Base-by-base conservation (phyloP, 2,113 vertebrate species). In the Anoura caudifer region DNA sequence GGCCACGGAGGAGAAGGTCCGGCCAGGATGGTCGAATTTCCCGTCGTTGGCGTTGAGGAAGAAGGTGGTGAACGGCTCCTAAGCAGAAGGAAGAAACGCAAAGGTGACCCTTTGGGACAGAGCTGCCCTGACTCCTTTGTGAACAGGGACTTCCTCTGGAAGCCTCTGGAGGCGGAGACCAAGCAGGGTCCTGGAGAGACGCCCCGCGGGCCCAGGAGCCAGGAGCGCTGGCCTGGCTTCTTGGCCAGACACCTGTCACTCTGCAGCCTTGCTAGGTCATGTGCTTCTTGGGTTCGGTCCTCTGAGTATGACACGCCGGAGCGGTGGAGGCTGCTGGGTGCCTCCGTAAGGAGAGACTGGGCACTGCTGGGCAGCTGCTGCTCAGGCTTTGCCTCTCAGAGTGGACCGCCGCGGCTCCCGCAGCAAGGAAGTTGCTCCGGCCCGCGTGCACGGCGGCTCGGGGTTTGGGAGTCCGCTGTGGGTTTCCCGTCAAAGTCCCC, bases 31-130 rank as follows among this genome's bases (percentile, higher is more conserved):
- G 98, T 99, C 99, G 94, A 99, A 99, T 98, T 99, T 99, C 95
- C 99, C 99, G 69, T 99, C 98, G 94, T 99, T 99, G 98, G 98
- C 98, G 98, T 99, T 98, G 83, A 99, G 99, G 97, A 99, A 99
- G 98, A 99, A 99, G 0, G 99, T 99, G 97, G 99, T 99, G 98
- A 99, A 99, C 45, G 99, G 99, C 90, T 99, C 99, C 99, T 99
- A 90, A 81, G 91, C n/a, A 83, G 91, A 97, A 72, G 17, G 77
- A 47, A 33, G 41, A 7, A 72, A 38, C 0, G 10, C 36, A 97
- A 50, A 76, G 12, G 59, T 50, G 56, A 82, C 7, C 15, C n/a
- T 47, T 86, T 13, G 38, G 67, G 87, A 81, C 19, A 84, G 16
- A 77, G 65, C 24, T 52, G 52, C 22, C 12, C n/a, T 47, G 4